Percentiles rank a stretch among this genome's conserved stretches.
phyloP scores from a whole-genome alignment of 2,113 vertebrate species.

The Poeciliopsis prolifica region DNA sequence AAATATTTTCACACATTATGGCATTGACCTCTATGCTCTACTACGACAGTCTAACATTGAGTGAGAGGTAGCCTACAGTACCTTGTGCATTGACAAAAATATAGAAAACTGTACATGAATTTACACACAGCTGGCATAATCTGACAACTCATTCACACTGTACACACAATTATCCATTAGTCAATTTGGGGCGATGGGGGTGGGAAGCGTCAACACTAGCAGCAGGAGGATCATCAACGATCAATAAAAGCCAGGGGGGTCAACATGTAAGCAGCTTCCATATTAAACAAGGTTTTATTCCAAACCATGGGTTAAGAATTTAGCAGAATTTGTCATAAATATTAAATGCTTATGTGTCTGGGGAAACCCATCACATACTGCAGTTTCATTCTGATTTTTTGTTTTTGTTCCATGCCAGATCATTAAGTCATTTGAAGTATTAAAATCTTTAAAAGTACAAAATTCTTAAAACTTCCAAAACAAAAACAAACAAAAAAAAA shows the following conservation, averaged over 20 bases:
- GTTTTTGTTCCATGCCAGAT: slow-evolving; percentile 8
- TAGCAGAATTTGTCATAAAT: not conserved
- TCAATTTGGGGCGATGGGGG: slow-evolving; percentile 3
- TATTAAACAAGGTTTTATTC: slow-evolving; percentile 8
- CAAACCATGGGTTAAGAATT: not conserved
- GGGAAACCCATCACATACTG: not conserved
- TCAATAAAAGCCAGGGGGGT: slow-evolving; percentile 30
- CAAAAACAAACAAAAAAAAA: slow-evolving; percentile 31
- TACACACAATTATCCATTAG: slow-evolving; percentile 31
- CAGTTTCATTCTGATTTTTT: slow-evolving; percentile 10
- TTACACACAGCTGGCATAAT: slow-evolving; percentile 66
- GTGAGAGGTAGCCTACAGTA: slow-evolving; percentile 75
- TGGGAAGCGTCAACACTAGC: slow-evolving; percentile 29
- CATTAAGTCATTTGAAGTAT: slow-evolving; percentile 24
- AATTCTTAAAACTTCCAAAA: slow-evolving; percentile 19
- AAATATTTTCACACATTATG: slow-evolving; percentile 49
- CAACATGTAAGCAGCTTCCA: slow-evolving; percentile 11
- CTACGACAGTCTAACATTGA: slow-evolving; percentile 54
- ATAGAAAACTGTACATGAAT: slow-evolving; percentile 70
- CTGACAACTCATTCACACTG: slow-evolving; percentile 50
- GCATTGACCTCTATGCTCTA: slow-evolving; percentile 47
- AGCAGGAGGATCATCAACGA: slow-evolving; percentile 58
- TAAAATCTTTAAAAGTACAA: slow-evolving; percentile 61
- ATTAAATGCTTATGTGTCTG: not conserved
- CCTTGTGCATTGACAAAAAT: slow-evolving; percentile 64